phyloP scores from a whole-genome alignment of 2,888 invertebrate species.

The Leptopterna dolabrata region DNA sequence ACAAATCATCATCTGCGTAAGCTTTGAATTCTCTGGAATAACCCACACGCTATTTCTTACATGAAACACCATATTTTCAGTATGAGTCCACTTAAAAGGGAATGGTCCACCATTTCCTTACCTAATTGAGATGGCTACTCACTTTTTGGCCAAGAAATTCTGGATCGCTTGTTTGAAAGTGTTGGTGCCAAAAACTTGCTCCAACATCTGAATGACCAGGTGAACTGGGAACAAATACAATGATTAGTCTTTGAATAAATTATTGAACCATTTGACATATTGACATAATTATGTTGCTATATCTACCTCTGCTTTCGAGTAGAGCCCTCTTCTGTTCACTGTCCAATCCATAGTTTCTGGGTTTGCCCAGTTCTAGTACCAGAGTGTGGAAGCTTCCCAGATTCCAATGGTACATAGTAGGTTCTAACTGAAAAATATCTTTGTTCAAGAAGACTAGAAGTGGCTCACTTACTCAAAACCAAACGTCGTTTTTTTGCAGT shows the following conservation, averaged over 20 bases:
- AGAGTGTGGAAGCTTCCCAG: conserved; percentile 63
- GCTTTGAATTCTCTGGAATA: conserved; percentile 73
- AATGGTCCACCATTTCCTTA: not conserved
- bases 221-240: conserved; percentile 52
- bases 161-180: conserved; percentile 81
- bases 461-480: no score
- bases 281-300: not conserved
- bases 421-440: conserved; percentile 59
- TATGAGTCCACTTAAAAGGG: not conserved
- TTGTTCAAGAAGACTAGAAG: not conserved
- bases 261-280: not conserved
- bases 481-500: no score
- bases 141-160: conserved; percentile 76
- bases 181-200: conserved; percentile 82
- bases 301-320: conserved; percentile 62
- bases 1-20: conserved; percentile 77
- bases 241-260: not conserved
- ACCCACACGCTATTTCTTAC: not conserved
- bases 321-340: conserved; percentile 58
- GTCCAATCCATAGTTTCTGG: conserved; percentile 61
- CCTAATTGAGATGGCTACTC: conserved; percentile 58
- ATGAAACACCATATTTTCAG: not conserved
- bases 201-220: conserved; percentile 83
- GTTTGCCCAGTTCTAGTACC: conserved; percentile 64
- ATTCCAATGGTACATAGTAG: conserved; percentile 62